Conservation (phyloP, 2,113 vertebrate species). For the Chionodraco myersi region DNA sequence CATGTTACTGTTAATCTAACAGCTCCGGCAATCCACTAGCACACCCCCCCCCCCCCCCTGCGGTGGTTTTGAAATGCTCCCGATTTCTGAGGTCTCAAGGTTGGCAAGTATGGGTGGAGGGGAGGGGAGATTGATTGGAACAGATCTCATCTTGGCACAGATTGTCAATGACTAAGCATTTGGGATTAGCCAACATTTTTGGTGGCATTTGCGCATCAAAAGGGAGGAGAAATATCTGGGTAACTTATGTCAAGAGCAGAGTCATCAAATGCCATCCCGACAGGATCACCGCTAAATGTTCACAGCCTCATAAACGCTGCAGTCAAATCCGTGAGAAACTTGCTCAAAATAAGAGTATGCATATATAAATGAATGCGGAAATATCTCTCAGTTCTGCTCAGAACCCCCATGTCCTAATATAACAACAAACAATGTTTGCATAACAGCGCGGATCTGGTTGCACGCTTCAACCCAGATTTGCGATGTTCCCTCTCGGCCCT, state of each 20-base stretch:
- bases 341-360: background rate
- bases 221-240: conserved; percentile 21
- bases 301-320: background rate
- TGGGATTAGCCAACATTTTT: conserved; percentile 56
- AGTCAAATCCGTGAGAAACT: conserved; percentile 21
- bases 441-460: conserved; percentile 38
- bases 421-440: conserved; percentile 54
- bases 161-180: conserved; percentile 64
- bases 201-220: conserved; percentile 45
- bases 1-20: no score
- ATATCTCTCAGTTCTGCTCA: background rate
- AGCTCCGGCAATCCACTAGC: no score
- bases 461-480: conserved; percentile 44
- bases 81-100: no score
- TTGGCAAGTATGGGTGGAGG: conserved; percentile 5
- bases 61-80: no score
- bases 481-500: conserved; percentile 25
- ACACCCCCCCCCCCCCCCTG: no score
- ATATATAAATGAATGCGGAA: background rate
- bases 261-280: conserved; percentile 12
- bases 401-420: conserved; percentile 6
- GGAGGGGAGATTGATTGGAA: conserved; percentile 38
- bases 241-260: conserved; percentile 15
- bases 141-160: conserved; percentile 62
- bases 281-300: conserved; percentile 17